Evolutionary conservation across 2,113 vertebrate species (phyloP), one percentile per base, ranked within the genome.

Genomic region (Phalacrocorax aristotelis): DNA sequence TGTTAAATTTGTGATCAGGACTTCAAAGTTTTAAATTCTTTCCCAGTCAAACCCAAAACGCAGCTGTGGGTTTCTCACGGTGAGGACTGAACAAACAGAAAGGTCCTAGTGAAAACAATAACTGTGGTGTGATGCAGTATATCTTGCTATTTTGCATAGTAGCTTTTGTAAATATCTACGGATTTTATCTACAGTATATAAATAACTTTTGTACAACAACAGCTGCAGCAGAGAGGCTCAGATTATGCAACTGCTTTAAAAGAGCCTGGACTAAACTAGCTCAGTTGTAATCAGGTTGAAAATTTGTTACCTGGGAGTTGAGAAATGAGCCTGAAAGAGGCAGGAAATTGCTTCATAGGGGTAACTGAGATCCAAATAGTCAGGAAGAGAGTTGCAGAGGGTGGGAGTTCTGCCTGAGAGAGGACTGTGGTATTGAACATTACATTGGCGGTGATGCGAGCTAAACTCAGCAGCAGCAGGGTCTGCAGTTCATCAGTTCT

Each of bases 261-360:
- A 93, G 54, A 91, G 72, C 10, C 75, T 25, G 40, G 36, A 19
- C 70, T 91, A 81, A 93, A 93, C 89, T 74, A 65, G 52, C 48
- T 77, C 91, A 20, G 70, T 68, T 90, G 85, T 82, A 76, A 91
- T 93, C 93, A 72, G 79, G 48, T 42, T 91, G 38, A 66, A 95
- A 96, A 95, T 86, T 80, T 96, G 94, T 91, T 96, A 95, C 92
- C 91, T 84, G 71, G 62, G 92, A 64, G 68, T 74, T 95, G 87
- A 95, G 89, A 93, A 95, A 95, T 80, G 96, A 83, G 55, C 75
- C 62, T 90, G 89, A 18, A 75, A 64, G 54, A 72, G 34, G 48
- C 91, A 97, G 93, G 93, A 95, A 96, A 95, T 93, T 95, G 95
- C 85, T 97, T 87, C 87, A 93, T 49, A 86, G 81, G 65, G 71